Percentiles rank a stretch among this genome's conserved stretches.
These are phyloP conservation scores for Seriola quinqueradiata DNA, from an alignment of 2,113 vertebrate genomes.

Conservation along the genomic window DNA sequence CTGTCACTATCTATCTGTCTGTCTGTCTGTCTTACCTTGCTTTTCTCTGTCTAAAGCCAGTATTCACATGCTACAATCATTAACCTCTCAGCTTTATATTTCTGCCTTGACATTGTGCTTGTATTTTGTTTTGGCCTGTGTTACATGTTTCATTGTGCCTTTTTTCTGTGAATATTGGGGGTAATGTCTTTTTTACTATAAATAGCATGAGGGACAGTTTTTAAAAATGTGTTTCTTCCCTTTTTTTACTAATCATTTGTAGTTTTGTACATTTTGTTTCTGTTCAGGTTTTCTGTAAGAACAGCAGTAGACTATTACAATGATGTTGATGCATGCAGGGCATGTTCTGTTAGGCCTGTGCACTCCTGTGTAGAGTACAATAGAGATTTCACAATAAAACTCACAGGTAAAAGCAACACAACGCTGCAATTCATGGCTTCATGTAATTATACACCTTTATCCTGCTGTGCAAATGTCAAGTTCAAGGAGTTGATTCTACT, in stretches of 20 bases:
- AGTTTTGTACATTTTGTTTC: constrained; percentile 67
- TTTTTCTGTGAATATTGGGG: constrained; percentile 46
- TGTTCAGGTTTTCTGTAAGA: constrained; percentile 41
- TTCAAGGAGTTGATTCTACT: background rate
- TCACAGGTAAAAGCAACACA: constrained; percentile 49
- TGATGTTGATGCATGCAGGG: constrained; percentile 75
- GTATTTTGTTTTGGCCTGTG: background rate
- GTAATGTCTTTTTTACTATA: constrained; percentile 24
- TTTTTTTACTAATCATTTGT: constrained; percentile 44
- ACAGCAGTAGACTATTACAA: constrained; percentile 47
- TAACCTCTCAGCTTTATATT: background rate
- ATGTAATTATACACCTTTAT: background rate
- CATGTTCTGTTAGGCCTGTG: constrained; percentile 78
- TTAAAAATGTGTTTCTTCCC: constrained; percentile 9
- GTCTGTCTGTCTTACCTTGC: background rate
- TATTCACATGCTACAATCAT: constrained; percentile 20
- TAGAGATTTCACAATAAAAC: constrained; percentile 75
- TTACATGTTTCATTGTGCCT: constrained; percentile 6
- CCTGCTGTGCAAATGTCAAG: background rate
- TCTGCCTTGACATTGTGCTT: constrained; percentile 7
- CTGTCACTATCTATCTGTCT: background rate
- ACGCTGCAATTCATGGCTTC: background rate
- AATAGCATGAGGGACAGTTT: constrained; percentile 40
- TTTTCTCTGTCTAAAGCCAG: constrained; percentile 33
- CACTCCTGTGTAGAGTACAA: constrained; percentile 62